Base-by-base conservation (phyloP, 1,140 invertebrate species). In the Ditylenchus dipsaci region DNA sequence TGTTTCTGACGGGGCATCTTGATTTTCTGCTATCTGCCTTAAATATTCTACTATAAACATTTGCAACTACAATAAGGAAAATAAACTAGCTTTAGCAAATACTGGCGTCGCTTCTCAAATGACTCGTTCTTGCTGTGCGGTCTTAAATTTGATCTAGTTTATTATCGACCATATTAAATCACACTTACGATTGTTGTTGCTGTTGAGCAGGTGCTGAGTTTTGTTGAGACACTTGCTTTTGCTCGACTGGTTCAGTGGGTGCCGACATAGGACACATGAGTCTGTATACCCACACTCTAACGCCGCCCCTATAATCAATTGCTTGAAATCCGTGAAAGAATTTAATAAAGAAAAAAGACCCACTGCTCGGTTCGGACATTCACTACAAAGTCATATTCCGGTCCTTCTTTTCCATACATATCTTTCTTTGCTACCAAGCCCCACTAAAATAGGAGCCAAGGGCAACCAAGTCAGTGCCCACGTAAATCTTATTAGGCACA, bases 211-310 rank as follows among this genome's bases (percentile, higher is more conserved):
- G 23, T n/a, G 67, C n/a, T 17, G 26, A 1, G 59, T 30, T 61
- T 13, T 61, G 59, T 13, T 21, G 59, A 61, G 21, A 21, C 19
- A 61, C 23, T 61, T 38, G 42, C 9, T 65, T 67, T 67, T 27
- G 26, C 15, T 27, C 58, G 62, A 66, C 30, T 21, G 19, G 8
- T 30, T 43, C 27, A 38, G 5, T 43, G 59, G 21, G 3, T 76
- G 71, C 23, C 30, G 15, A 29, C 15, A 27, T 33, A 49, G 74
- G 65, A 67, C 79, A 81, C 64, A 82, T 76, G 30, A 83, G 76
- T 42, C 80, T 60, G 69, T 82, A 77, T 1, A 82, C 80, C 80
- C 80, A 82, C 23, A 82, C 69, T 47, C 80, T 79, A 19, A 82
- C 74, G 38, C 80, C 80, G 62, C 77, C 79, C 68, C 78, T 79